Conservation (phyloP, 2,888 invertebrate species). For the Trilocha varians region DNA sequence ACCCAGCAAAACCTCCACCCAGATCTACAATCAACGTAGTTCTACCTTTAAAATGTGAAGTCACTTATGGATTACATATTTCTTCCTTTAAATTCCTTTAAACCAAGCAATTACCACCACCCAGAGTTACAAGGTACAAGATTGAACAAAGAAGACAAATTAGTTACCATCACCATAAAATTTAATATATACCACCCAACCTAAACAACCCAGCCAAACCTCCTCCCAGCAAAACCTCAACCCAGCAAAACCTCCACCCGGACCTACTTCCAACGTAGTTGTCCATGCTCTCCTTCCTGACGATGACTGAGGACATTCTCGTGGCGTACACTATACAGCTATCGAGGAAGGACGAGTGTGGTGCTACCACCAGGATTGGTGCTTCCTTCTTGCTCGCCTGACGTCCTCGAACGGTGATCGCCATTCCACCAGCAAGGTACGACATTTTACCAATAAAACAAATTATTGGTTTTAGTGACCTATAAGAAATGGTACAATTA, state of each 20-base stretch:
- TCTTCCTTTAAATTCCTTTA: no score
- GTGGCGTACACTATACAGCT: conserved; percentile 88
- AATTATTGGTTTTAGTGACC: conserved; percentile 76
- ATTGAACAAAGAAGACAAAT: no score
- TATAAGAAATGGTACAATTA: no score
- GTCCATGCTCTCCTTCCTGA: conserved; percentile 85
- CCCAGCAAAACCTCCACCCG: conserved; percentile 10
- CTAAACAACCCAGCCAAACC: conserved; percentile 9
- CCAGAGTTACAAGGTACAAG: no score
- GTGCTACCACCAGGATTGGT: conserved; percentile 88
- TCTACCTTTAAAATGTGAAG: no score
- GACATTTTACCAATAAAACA: conserved; percentile 83
- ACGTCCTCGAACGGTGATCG: conserved; percentile 82
- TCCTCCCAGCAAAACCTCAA: no score
- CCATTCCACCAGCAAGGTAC: conserved; percentile 84
- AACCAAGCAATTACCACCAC: no score
- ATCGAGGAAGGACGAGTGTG: conserved; percentile 92
- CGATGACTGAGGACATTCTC: conserved; percentile 88
- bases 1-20: no score
- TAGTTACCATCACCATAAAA: no score
- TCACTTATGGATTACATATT: no score
- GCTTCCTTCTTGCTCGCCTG: conserved; percentile 85
- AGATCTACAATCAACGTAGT: conserved; percentile 90
- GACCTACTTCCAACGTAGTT: conserved; percentile 91
- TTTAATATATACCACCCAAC: no score